Evolutionary conservation across 2,888 invertebrate species (phyloP).

Genomic region (Azorinus chamasolen): DNA sequence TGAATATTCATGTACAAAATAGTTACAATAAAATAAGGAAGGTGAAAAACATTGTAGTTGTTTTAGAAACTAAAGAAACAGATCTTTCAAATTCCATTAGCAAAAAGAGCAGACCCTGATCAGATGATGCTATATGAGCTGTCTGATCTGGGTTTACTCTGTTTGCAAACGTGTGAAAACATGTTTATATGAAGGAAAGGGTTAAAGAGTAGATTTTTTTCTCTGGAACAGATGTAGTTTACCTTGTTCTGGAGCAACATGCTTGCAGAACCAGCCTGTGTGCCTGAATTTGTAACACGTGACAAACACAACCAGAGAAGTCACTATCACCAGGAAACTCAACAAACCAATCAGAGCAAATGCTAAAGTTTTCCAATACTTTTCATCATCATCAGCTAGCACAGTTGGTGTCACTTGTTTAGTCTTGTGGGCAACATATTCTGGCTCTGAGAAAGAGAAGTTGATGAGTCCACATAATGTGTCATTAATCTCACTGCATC

Average conservation of each 20-base stretch:
- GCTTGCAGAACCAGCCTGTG: slow-evolving; percentile 52
- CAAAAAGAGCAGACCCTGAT: too few relatives aligned
- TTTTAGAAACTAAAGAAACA: too few relatives aligned
- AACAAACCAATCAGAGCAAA: slow-evolving; percentile 78
- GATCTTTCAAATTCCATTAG: too few relatives aligned
- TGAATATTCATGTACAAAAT: too few relatives aligned
- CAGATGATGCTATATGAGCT: too few relatives aligned
- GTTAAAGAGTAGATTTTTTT: too few relatives aligned
- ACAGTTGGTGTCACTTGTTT: slow-evolving; percentile 20
- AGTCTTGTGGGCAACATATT: background rate
- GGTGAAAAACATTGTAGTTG: too few relatives aligned
- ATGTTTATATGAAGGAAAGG: too few relatives aligned
- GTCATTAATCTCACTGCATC: slow-evolving; percentile 39
- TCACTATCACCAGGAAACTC: slow-evolving; percentile 73
- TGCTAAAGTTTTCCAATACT: slow-evolving; percentile 77
- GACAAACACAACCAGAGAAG: slow-evolving; percentile 70
- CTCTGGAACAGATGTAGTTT: too few relatives aligned
- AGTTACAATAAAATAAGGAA: too few relatives aligned
- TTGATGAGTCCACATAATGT: slow-evolving; percentile 32
- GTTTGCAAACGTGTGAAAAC: too few relatives aligned
- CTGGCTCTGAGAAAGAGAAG: slow-evolving; percentile 12
- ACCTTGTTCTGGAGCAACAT: slow-evolving; percentile 50
- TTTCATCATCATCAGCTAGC: slow-evolving; percentile 65
- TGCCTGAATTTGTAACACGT: slow-evolving; percentile 70
- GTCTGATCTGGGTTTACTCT: too few relatives aligned